Base-by-base conservation (phyloP, 2,888 invertebrate genomes). In the Lithophane leautieri region DNA sequence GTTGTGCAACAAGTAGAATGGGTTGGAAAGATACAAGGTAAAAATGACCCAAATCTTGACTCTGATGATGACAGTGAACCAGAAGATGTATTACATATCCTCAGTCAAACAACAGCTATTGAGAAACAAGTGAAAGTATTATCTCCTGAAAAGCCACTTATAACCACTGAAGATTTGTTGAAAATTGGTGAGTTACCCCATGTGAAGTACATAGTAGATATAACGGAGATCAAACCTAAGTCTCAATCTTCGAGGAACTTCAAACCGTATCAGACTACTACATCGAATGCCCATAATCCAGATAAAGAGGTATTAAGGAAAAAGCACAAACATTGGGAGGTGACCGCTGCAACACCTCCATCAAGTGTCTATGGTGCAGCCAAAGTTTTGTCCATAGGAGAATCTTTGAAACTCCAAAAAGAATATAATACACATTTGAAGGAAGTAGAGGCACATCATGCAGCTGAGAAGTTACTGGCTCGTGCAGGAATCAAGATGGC, bases 301-400 rank as follows among this genome's bases (percentile, higher is more conserved):
- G 92, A 92, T 71, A 97, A 97, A 86, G 97, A 97, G 88, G 94
- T 95, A 69, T 76, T 89, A 1, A 93, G 97, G 50, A 96, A 96
- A 76, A 97, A 95, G 84, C 92, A 95, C 83, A 96, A 96, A 89
- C 86, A 97, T 86, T 97, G 97, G 97, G 97, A 97, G 92, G 94
- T 97, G 9, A 97, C 97, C 0, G 97, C 97, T 22, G 97, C 97
- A 11, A 97, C 97, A 12, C 97, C 97, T 58, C 97, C 97, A 0
- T 95, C 96, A 0, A 97, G 95, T 60, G 88, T 97, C 60, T 96
- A 97, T 87, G 97, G 97, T 70, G 94, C 97, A 54, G 95, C 94
- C 4, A 97, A 97, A 92, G 80, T 94, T 22, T 90, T 97, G 71
- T 93, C 93, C 67, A 90, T 97, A 71, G 96, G 97, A 75, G 97